phyloP scores from a whole-genome alignment of 1,140 invertebrate species.

The Pseudomyrmex cubaensis region DNA sequence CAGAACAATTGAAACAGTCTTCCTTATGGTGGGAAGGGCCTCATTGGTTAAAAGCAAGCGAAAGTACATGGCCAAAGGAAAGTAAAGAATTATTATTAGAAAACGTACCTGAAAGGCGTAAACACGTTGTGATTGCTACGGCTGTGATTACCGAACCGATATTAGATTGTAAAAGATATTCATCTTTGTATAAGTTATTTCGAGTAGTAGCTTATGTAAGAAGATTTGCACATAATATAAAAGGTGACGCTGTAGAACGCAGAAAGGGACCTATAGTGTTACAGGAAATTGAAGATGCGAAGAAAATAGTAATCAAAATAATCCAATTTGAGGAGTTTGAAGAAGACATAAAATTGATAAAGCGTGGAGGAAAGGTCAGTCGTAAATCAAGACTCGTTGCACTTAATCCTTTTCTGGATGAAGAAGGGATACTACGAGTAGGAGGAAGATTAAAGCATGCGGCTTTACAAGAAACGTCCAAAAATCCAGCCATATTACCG shows the following conservation, averaged over 20 bases:
- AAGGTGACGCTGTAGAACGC: too few relatives aligned
- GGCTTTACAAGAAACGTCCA: fast-evolving
- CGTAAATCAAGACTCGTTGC: too few relatives aligned
- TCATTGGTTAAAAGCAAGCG: background rate
- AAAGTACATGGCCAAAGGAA: background rate
- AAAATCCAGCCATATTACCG: slow-evolving; percentile 8
- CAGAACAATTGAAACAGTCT: slow-evolving; percentile 21
- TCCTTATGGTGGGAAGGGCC: background rate
- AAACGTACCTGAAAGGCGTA: background rate
- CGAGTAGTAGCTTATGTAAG: background rate
- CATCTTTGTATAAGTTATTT: background rate
- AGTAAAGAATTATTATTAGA: background rate
- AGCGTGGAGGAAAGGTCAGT: too few relatives aligned
- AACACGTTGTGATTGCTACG: background rate
- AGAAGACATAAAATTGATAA: too few relatives aligned
- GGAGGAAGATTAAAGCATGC: slow-evolving; percentile 10
- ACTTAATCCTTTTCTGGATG: background rate
- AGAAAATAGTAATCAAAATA: too few relatives aligned
- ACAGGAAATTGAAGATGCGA: too few relatives aligned
- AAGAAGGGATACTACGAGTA: background rate
- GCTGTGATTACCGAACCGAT: background rate
- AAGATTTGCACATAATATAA: background rate
- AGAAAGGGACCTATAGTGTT: too few relatives aligned
- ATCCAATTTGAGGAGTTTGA: too few relatives aligned
- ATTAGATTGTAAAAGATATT: background rate